Conservation (phyloP, 30 jellyfish, hydroid and myxozoan species). For the Catostylus mosaicus region DNA sequence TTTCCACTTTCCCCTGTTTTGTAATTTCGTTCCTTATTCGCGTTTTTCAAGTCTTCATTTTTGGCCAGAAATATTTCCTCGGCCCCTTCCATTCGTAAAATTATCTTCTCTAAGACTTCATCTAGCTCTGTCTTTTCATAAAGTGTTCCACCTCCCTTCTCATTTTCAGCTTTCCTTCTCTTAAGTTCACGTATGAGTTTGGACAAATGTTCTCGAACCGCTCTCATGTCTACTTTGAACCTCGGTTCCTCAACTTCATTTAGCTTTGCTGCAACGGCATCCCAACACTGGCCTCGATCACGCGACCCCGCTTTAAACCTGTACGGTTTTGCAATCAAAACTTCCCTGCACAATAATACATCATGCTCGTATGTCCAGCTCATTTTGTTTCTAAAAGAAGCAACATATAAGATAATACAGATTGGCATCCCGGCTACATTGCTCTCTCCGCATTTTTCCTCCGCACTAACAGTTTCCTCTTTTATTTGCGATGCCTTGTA, state of each 20-base stretch:
- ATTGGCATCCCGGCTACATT: no score
- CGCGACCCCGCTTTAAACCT: neutral
- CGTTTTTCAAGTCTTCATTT: neutral
- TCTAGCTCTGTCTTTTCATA: neutral
- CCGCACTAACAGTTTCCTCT: no score
- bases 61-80: neutral
- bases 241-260: neutral
- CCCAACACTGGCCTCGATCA: conserved; percentile 1
- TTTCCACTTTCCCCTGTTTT: neutral
- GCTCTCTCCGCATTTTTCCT: no score
- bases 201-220: neutral
- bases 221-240: neutral
- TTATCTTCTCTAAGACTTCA: neutral
- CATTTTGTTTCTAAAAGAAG: neutral
- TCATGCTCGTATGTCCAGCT: neutral
- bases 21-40: neutral
- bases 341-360: neutral
- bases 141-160: neutral
- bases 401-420: no score
- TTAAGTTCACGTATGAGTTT: neutral
- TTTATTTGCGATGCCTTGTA: no score
- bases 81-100: neutral
- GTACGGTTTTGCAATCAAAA: neutral
- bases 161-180: neutral
- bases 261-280: neutral